A percentile compares a stretch with the other conserved stretches of the same genome.
phyloP scores from a whole-genome alignment of 2,888 invertebrate genomes.

The Chrysomela aeneicollis region DNA sequence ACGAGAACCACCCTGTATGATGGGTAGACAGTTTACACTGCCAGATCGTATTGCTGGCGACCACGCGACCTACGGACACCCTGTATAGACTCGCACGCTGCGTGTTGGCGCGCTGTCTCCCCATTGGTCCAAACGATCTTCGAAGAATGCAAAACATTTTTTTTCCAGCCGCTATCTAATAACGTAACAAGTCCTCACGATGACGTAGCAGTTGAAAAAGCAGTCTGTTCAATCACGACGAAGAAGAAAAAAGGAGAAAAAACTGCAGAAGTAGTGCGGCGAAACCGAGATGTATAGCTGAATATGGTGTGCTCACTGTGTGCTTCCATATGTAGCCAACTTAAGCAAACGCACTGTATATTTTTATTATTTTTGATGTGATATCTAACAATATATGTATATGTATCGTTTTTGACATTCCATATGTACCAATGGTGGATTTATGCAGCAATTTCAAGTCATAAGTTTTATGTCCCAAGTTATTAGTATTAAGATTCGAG shows the following conservation, averaged over 20 bases:
- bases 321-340: no score
- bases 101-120: conserved; percentile 45
- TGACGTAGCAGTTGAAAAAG: neutral
- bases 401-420: no score
- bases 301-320: neutral
- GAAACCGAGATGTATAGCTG: neutral
- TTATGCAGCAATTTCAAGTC: no score
- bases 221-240: conserved; percentile 1
- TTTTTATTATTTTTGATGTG: no score
- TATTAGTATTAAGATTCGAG: no score
- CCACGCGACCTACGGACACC: neutral
- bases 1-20: no score
- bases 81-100: neutral
- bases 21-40: no score
- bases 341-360: no score
- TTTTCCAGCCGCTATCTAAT: conserved; percentile 3
- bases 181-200: neutral
- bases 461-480: no score
- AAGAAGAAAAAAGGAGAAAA: conserved; percentile 1
- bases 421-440: no score
- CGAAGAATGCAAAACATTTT: conserved; percentile 30
- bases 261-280: conserved; percentile 11
- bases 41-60: no score
- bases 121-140: conserved; percentile 42
- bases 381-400: no score